phyloP scores from a whole-genome alignment of 2,113 vertebrate genomes.

The Proterorhinus semilunaris region DNA sequence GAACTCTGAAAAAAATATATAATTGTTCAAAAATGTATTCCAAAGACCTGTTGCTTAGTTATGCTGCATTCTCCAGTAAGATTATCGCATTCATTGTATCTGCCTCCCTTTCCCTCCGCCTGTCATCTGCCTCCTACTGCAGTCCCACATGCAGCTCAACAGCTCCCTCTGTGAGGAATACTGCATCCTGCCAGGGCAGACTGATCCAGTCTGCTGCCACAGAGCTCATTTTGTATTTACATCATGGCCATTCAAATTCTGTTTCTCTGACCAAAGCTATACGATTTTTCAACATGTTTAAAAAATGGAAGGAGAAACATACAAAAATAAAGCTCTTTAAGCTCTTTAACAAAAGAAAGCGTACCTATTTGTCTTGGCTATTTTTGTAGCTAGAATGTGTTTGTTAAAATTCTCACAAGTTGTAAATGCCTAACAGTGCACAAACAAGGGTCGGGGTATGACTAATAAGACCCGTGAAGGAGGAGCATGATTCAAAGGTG shows the following conservation, averaged over 20 bases:
- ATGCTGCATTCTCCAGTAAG: not conserved
- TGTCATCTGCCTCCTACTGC: conserved; percentile 23
- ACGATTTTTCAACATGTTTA: not conserved
- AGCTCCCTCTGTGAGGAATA: conserved; percentile 74
- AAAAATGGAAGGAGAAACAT: not conserved
- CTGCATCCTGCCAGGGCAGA: conserved; percentile 28
- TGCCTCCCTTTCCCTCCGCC: conserved; percentile 16
- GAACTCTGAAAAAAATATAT: too few relatives aligned
- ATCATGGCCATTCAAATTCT: not conserved
- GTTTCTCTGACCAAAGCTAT: not conserved
- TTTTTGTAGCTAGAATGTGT: not conserved
- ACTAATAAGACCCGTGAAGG: conserved; percentile 40
- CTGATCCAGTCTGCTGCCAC: conserved; percentile 27
- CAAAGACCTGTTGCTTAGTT: not conserved
- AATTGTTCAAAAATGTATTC: not conserved
- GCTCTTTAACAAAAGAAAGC: not conserved
- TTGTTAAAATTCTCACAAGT: conserved; percentile 14
- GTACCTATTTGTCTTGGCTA: not conserved
- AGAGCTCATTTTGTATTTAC: conserved; percentile 6
- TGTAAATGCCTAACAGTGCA: conserved; percentile 22
- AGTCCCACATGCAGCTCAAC: conserved; percentile 65
- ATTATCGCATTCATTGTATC: conserved; percentile 13
- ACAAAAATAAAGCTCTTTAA: not conserved
- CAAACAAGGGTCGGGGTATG: conserved; percentile 37
- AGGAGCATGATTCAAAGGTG: conserved; percentile 41